These are phyloP conservation scores for Sebastes taczanowskii DNA, from an alignment of 2,797 vertebrate species.

Conservation along the genomic window DNA sequence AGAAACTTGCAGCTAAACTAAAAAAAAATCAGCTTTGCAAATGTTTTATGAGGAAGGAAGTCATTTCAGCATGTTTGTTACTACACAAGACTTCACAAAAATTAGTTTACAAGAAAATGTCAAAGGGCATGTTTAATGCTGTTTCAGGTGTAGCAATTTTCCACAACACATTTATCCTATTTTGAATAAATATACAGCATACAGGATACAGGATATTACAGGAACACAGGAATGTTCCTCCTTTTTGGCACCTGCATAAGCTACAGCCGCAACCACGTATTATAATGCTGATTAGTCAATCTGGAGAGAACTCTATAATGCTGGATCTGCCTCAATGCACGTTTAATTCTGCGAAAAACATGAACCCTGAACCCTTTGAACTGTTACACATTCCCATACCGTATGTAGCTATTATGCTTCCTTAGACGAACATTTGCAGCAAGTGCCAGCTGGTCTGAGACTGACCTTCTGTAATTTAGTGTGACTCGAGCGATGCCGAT, in stretches of 20 bases:
- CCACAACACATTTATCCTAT: neutral
- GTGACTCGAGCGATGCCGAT: neutral
- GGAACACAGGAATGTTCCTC: neutral
- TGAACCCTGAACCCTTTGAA: constrained; percentile 10
- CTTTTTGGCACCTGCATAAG: neutral
- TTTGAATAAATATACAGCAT: neutral
- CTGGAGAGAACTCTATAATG: constrained; percentile 7
- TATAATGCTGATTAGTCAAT: constrained; percentile 22
- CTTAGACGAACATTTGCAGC: constrained; percentile 23
- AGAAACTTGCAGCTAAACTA: neutral
- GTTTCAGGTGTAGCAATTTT: neutral
- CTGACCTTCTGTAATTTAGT: constrained; percentile 9
- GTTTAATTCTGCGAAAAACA: constrained; percentile 32
- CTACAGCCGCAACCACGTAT: neutral
- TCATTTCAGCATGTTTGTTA: neutral
- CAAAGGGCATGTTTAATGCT: neutral
- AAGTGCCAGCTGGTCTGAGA: constrained; percentile 30
- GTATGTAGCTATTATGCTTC: constrained; percentile 19
- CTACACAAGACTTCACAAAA: neutral
- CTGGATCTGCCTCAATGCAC: constrained; percentile 1
- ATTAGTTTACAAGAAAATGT: neutral
- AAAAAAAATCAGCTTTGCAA: neutral
- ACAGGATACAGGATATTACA: neutral
- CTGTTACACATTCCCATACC: constrained; percentile 5
- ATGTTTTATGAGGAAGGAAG: neutral